Evolutionary conservation across 2,113 vertebrate species (phyloP), one percentile per base, ranked within the genome.

Genomic region (Anoplopoma fimbria): DNA sequence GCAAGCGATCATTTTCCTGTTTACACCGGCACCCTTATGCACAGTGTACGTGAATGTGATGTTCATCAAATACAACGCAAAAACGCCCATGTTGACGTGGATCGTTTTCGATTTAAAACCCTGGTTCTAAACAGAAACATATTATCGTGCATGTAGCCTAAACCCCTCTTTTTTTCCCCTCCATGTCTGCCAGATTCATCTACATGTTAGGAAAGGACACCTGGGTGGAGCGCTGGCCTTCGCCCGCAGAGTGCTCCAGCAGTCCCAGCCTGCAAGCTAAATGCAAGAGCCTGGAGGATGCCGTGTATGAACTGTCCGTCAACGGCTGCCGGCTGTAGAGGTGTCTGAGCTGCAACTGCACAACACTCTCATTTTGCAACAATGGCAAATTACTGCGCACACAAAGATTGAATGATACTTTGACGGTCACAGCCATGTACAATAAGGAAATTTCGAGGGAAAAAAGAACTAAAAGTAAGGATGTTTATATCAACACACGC

Each of bases 201-300:
- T 95, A 95, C 84, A 55, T 88, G 77, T 75, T 96, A 55, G 94
- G 95, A 0, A 94, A 94, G 82, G 71, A 86, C 75, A 93, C 95
- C 4, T 96, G 94, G 95, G 88, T 95, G 77, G 95, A 96, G 71
- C 89, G 57, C 60, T 95, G 95, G 95, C 95, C 95, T 0, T 77
- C 75, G 0, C 0, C 85, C 4, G 60, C 65, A 25, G 93, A 96
- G 67, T 95, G 94, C 75, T 65, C 65, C 68, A 62, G 27, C 58
- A 38, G 12, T 2, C 12, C 84, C 3, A 61, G 23, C 25, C 65
- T 93, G 58, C 38, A 36, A 13, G 57, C 57, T 1, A 94, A 88
- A 76, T 94, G 94, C 64, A 55, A 9, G 1, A 80, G 57, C 69
- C 90, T 96, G 13, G 17, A 61, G 0, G 84, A 69, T 0, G 72